Conservation (phyloP, 2,797 vertebrate species). For the Notolabrus celidotus region DNA sequence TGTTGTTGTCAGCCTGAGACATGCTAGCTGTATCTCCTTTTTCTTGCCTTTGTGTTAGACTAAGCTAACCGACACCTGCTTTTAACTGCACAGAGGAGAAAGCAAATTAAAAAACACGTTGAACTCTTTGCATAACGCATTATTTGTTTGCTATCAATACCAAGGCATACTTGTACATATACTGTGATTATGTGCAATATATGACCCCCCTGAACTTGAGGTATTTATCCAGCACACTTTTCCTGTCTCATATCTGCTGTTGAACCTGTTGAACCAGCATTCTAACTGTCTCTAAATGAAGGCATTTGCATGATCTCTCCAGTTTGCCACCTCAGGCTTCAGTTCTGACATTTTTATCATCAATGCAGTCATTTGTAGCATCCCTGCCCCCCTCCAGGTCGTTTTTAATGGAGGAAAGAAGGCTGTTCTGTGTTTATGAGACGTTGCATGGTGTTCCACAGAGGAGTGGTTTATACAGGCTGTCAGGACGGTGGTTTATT, state of each 20-base stretch:
- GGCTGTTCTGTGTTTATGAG: conserved; percentile 38
- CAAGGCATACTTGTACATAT: too few species aligned
- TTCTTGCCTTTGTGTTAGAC: too few species aligned
- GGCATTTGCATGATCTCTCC: conserved; percentile 8
- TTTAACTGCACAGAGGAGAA: too few species aligned
- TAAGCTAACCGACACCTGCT: too few species aligned
- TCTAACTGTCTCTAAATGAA: conserved; percentile 14
- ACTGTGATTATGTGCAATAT: not conserved
- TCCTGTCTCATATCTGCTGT: conserved; percentile 43
- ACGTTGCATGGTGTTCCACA: conserved; percentile 3
- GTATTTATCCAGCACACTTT: conserved; percentile 29
- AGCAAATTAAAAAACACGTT: too few species aligned
- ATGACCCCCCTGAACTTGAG: conserved; percentile 28
- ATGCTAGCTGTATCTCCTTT: not conserved
- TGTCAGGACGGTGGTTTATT: conserved; percentile 41
- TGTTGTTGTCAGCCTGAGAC: too few species aligned
- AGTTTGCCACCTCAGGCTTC: conserved; percentile 26
- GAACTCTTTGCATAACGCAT: too few species aligned
- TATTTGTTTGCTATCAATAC: too few species aligned
- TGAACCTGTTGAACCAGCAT: conserved; percentile 45
- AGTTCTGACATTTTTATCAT: conserved; percentile 26
- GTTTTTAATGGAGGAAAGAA: conserved; percentile 20
- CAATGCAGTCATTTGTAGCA: conserved; percentile 15
- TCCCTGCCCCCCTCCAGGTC: conserved; percentile 18
- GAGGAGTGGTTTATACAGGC: conserved; percentile 32